Base-by-base conservation (phyloP, 1,140 invertebrate genomes). In the Drosophila athabasca region DNA sequence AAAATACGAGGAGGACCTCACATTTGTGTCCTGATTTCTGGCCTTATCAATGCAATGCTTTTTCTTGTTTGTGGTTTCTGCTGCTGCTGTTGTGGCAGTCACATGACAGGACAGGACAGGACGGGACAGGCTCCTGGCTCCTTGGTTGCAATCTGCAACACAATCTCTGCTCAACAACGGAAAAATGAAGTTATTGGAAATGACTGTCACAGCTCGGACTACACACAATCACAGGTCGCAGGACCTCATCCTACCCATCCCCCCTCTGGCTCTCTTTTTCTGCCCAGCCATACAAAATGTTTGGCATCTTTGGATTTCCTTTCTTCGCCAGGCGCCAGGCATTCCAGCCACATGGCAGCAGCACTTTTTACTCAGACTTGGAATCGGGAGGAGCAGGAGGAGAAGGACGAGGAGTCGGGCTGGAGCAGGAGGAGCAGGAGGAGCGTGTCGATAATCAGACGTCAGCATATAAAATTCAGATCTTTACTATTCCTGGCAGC, bases 101-200 rank as follows among this genome's bases (percentile, higher is more conserved):
- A 62, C 79, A 82, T 77, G 59, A 73, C 62, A 67, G 62, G 31
- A 69, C 51, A 17, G 51, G 3, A n/a, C 59, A 53, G 65, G 3
- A 26, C 24, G 24, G 26, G 31, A 31, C 31, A 31, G 31, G 8
- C 3, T n/a, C 62, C 69, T 41, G 48, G 69, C 69, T 62, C 66
- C 41, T 61, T 62, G 57, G 67, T 74, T 78, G 70, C 82, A 85
- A 85, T 85, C 81, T 85, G 79, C 83, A 85, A 88, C 82, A 85
- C 83, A 85, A 85, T 85, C 82, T 88, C 79, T 82, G 83, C 82
- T 83, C 83, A 85, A 88, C 83, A 82, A 88, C 82, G 79, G 79
- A 85, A 85, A 85, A 85, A 85, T 85, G 83, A 85, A 85, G 83
- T 85, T 85, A 85, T 85, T 85, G 82, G 82, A 85, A 85, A 88